Base-by-base conservation (phyloP, 2,113 vertebrate genomes). In the Psammodynastes pulverulentus region DNA sequence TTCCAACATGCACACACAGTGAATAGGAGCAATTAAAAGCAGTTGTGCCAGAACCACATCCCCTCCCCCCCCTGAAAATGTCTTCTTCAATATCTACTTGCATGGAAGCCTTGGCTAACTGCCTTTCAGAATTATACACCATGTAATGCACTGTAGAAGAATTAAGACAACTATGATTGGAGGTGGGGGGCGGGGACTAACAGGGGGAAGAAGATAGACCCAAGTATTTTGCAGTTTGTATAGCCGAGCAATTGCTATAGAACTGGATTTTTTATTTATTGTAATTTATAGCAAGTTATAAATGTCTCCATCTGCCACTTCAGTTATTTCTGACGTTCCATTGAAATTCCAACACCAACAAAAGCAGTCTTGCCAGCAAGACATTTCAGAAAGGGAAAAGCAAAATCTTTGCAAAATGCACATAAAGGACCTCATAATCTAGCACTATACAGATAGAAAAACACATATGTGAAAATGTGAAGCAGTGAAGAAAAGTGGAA, bases 1-100 rank as follows among this genome's bases (percentile, higher is more conserved):
- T 96, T 97, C 93, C 94, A 94, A 12, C 95, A 56, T 93, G 89
- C 0, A 46, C 91, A 94, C 13, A 90, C 95, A 84, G 92, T 96
- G 94, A 94, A 95, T 95, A 94, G 93, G 62, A 8, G 0, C 89
- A 92, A 96, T 93, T 95, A 92, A 90, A 96, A 93, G 29, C 46
- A 84, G 93, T 87, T 52, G 91, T 86, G 93, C 51, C 93, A 96
- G 96, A 97, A 91, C 94, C 72, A 79, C 72, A 79, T 7, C 3
- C 34, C 17, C 6, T 1, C 1, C 17, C n/a, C 1, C 58, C 58
- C 29, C 1, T 12, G 1, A 21, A 79, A 43, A 79, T 43, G 34
- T 3, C 84, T 95, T 95, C 52, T 93, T 89, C 34, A 89, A 62
- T 91, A 91, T 93, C 52, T 91, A 79, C 56, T 90, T 95, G 34